Conservation (phyloP, 2,888 invertebrate species). For the Xylophagus ater region DNA sequence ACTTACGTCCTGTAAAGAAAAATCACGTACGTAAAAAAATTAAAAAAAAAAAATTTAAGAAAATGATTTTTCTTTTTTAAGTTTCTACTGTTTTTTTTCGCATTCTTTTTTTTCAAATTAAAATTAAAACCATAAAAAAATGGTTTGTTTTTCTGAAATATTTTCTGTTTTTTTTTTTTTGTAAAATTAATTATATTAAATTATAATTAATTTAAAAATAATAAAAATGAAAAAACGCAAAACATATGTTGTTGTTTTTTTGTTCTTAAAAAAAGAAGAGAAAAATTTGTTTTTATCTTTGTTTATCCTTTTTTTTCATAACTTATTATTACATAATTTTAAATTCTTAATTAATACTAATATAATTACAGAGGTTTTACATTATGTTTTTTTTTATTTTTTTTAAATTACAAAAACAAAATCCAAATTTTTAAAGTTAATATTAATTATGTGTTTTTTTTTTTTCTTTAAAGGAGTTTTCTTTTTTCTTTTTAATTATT, state of each 20-base stretch:
- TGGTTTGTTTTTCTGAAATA: neutral
- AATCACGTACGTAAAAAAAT: too few species aligned
- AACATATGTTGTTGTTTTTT: too few species aligned
- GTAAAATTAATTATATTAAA: neutral
- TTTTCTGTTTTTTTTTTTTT: neutral
- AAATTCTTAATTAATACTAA: constrained; percentile 3
- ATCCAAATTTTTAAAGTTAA: too few species aligned
- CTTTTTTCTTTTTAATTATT: constrained; percentile 2
- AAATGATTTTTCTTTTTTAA: too few species aligned
- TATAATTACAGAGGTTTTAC: constrained; percentile 3
- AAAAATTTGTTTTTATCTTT: constrained; percentile 3
- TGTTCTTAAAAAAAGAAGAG: too few species aligned
- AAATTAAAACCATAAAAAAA: too few species aligned
- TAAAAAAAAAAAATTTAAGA: too few species aligned
- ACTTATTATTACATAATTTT: neutral
- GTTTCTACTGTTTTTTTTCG: too few species aligned
- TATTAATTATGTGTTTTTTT: neutral
- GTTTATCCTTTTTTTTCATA: constrained; percentile 5
- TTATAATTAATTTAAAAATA: neutral
- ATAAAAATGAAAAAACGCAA: neutral
- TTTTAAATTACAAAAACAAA: too few species aligned
- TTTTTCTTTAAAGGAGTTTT: constrained; percentile 1
- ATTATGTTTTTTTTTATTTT: constrained; percentile 4
- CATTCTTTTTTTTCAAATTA: too few species aligned
- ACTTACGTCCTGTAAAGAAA: too few species aligned